phyloP scores from a whole-genome alignment of 2,113 vertebrate species.

The Cyrtonyx montezumae region DNA sequence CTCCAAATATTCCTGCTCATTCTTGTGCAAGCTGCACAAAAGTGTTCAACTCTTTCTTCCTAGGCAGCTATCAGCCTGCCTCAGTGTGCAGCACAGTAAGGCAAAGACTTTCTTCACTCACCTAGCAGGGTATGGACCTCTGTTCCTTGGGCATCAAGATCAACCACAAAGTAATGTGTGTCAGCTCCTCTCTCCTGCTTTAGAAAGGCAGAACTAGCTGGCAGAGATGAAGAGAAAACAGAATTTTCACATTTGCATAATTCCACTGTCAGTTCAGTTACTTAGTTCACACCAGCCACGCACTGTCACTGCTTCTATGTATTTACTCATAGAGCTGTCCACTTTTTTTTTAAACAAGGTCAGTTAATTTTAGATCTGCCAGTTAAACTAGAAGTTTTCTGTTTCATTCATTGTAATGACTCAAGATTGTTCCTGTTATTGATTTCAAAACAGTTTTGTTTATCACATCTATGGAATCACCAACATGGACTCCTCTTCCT shows the following conservation, averaged over 20 bases:
- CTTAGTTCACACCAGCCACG: neutral
- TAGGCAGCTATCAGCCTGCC: fast-evolving
- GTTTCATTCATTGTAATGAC: neutral
- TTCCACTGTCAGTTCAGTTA: neutral
- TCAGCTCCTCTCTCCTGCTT: neutral
- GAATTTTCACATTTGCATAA: fast-evolving
- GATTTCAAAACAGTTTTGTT: neutral
- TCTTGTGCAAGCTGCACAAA: neutral
- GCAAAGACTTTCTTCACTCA: neutral
- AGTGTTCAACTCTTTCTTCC: neutral
- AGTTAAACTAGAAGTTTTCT: neutral
- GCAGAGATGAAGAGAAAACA: neutral
- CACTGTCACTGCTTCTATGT: neutral
- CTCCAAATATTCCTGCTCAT: neutral
- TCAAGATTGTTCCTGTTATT: neutral
- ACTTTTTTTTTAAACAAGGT: neutral
- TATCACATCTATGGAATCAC: neutral
- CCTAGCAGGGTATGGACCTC: too few species aligned
- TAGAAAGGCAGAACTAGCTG: neutral
- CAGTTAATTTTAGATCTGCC: neutral
- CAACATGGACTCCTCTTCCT: neutral
- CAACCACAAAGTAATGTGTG: neutral
- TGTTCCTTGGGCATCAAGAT: neutral
- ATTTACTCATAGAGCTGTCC: neutral
- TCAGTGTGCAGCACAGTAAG: neutral